These are phyloP conservation scores for Platorchestia sp. DNA, from an alignment of 1,140 invertebrate genomes.

Conservation along the genomic window DNA sequence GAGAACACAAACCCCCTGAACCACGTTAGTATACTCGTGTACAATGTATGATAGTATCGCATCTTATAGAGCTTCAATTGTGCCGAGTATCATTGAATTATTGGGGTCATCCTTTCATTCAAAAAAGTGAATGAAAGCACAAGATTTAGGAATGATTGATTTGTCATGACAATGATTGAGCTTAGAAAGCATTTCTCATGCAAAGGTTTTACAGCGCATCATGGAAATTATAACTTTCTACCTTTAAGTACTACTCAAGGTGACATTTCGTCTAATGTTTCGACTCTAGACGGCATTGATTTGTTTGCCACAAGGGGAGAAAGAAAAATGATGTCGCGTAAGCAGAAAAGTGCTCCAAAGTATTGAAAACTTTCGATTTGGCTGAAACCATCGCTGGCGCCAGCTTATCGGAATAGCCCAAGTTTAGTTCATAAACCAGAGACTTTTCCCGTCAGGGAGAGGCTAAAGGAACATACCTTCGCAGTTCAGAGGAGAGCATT, in stretches of 20 bases:
- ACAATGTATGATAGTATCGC: no score
- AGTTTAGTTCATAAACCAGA: conserved; percentile 1
- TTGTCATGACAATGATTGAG: background rate
- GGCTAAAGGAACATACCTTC: background rate
- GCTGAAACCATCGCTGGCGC: background rate
- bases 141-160: background rate
- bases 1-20: no score
- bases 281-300: background rate
- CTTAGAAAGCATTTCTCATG: background rate
- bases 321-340: background rate
- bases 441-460: background rate
- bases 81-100: background rate
- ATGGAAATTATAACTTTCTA: background rate
- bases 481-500: background rate
- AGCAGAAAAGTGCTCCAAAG: background rate
- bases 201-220: background rate
- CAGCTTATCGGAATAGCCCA: conserved; percentile 6
- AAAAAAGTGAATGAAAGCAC: background rate
- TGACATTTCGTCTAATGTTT: no score
- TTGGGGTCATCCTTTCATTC: background rate
- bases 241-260: background rate
- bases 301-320: background rate
- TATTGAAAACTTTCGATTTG: background rate
- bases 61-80: no score
- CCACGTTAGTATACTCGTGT: no score